Evolutionary conservation across 2,113 vertebrate species (phyloP), one percentile per base, ranked within the genome.

Genomic region (Setophaga coronata): DNA sequence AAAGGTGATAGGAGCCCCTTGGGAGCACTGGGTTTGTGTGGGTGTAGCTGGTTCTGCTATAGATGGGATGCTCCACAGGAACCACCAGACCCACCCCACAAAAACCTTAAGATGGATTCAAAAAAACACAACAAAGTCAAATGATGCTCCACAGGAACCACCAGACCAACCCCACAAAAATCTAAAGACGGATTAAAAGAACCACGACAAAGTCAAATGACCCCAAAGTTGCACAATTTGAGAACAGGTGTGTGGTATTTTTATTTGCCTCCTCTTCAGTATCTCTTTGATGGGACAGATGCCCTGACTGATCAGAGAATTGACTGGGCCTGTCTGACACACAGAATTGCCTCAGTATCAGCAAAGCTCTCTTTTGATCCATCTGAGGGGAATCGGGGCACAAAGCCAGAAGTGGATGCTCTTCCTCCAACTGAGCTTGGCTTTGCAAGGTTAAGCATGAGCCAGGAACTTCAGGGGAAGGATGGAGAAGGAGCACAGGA

Each of bases 341-440:
- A 71, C 7, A 69, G 18, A 71, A 64, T 5, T 70, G 45, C 31
- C 45, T 72, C 53, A 45, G 1, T 34, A n/a, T 42, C 17, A 38
- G 48, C 13, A 4, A 83, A 50, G 36, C 31, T 93, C 60, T 82
- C 45, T 36, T 61, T 72, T n/a, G 43, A 69, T 47, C 33, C 51
- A 51, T 9, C 50, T 18, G 31, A 65, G 42, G 24, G 33, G 54
- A 65, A 90, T 42, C 16, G 12, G 29, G 26, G 50, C 48, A 69
- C 50, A 76, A 82, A 56, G 17, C 17, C n/a, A 66, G 29, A 78
- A 91, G 4, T 8, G n/a, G 57, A 54, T 51, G 61, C n/a, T 85
- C 48, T 40, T 58, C 0, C 1, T 45, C 43, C 3, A 4, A 14
- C 34, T 34, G 42, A 87, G 33, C 60, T 65, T 0, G 0, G 42